Evolutionary conservation across 2,797 vertebrate species (phyloP).

Genomic region (Brotula barbata): DNA sequence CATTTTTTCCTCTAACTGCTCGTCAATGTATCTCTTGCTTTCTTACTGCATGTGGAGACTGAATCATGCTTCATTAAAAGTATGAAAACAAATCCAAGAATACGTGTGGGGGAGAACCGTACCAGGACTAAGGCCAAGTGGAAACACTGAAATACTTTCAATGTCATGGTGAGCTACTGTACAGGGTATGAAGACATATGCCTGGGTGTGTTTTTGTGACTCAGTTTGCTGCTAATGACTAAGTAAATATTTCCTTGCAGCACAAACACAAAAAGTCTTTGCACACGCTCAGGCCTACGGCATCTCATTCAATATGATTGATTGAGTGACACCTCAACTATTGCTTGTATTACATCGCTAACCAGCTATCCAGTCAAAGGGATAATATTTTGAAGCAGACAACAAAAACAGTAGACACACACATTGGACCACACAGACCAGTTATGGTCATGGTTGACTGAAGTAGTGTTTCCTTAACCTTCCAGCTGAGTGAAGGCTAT

Average conservation of each 20-base stretch:
- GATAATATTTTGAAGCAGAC: constrained; percentile 14
- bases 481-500: constrained; percentile 29
- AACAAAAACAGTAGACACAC: constrained; percentile 51
- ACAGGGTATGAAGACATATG: constrained; percentile 26
- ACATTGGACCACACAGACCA: neutral
- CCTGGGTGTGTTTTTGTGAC: constrained; percentile 43
- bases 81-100: no score
- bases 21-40: no score
- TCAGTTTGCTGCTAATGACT: constrained; percentile 11
- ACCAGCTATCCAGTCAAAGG: no score
- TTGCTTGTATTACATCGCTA: constrained; percentile 1
- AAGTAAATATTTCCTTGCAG: constrained; percentile 22
- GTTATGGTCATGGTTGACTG: constrained; percentile 44
- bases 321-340: constrained; percentile 27
- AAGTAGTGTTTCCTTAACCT: constrained; percentile 48
- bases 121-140: no score
- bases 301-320: constrained; percentile 20
- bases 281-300: constrained; percentile 4
- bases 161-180: constrained; percentile 12
- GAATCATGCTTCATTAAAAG: no score
- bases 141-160: constrained; percentile 13
- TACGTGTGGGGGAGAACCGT: no score
- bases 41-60: no score
- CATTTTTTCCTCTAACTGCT: no score
- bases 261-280: constrained; percentile 26